Evolutionary conservation across 2,797 vertebrate species (phyloP).

Genomic region (Manis javanica): DNA sequence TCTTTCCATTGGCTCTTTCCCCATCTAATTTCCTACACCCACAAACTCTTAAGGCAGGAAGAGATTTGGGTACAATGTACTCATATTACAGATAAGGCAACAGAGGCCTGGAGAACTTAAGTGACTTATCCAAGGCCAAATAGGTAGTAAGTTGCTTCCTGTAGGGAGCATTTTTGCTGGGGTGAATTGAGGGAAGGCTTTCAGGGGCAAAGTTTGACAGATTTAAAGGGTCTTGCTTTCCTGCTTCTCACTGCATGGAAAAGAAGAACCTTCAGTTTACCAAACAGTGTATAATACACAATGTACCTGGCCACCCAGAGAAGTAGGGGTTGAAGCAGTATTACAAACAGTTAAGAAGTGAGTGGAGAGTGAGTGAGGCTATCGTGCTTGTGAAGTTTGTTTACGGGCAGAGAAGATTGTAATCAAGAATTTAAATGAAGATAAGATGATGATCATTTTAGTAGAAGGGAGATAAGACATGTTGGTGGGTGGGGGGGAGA

Average conservation of each 20-base stretch:
- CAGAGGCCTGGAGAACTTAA: slow-evolving; percentile 74
- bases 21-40: not conserved
- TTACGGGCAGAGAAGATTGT: not conserved
- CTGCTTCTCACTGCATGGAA: slow-evolving; percentile 1
- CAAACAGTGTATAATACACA: not conserved
- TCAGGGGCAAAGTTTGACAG: not conserved
- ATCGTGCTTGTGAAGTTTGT: not conserved
- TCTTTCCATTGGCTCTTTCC: not conserved
- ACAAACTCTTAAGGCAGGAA: slow-evolving; percentile 31
- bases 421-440: slow-evolving; percentile 19
- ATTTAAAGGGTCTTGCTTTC: not conserved
- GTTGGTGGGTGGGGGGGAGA: not conserved
- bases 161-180: not conserved
- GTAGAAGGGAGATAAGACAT: not conserved
- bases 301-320: not conserved
- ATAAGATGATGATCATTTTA: not conserved
- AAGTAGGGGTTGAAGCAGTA: not conserved
- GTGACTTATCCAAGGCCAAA: slow-evolving; percentile 12
- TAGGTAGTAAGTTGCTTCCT: slow-evolving; percentile 4
- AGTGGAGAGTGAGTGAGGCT: not conserved
- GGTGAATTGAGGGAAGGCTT: not conserved
- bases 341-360: not conserved
- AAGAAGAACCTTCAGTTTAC: not conserved
- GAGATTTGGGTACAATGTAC: not conserved
- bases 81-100: not conserved